A percentile compares a stretch with the other conserved stretches of the same genome.
Conservation (phyloP, 23 tunicate genomes). For the Trididemnum nubilum region DNA sequence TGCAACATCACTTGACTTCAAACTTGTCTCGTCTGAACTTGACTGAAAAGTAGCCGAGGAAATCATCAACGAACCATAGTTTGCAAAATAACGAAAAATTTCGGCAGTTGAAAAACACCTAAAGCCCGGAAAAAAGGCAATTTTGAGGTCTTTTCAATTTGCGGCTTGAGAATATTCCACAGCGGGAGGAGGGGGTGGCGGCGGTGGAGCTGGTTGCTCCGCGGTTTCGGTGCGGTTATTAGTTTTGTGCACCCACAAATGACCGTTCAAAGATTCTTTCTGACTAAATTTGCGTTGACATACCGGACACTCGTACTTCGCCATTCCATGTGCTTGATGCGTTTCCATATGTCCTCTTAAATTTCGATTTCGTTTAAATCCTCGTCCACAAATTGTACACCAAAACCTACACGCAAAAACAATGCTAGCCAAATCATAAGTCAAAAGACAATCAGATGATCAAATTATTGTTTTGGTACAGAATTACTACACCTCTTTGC, state of each 20-base stretch:
- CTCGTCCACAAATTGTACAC: conserved; percentile 84
- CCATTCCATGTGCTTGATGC: conserved; percentile 37
- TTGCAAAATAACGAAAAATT: too few relatives aligned
- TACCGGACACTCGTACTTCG: conserved; percentile 71
- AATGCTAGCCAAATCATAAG: background rate
- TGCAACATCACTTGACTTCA: too few relatives aligned
- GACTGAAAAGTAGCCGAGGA: too few relatives aligned
- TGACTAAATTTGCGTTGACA: conserved; percentile 76
- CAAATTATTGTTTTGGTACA: background rate
- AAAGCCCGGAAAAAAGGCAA: too few relatives aligned
- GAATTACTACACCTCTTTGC: background rate
- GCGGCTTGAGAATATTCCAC: too few relatives aligned
- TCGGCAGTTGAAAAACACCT: too few relatives aligned
- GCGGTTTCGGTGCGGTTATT: background rate
- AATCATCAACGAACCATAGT: too few relatives aligned
- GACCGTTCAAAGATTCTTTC: conserved; percentile 81
- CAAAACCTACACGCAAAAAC: conserved; percentile 42
- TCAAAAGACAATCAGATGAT: background rate
- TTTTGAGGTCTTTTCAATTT: too few relatives aligned
- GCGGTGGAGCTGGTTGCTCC: too few relatives aligned
- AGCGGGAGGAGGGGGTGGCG: too few relatives aligned
- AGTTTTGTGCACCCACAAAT: conserved; percentile 75
- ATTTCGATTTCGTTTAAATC: conserved; percentile 75
- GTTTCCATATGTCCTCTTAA: conserved; percentile 76
- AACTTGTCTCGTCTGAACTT: too few relatives aligned